These are phyloP conservation scores for Eretmocerus hayati DNA, from an alignment of 2,888 invertebrate genomes.

Conservation along the genomic window DNA sequence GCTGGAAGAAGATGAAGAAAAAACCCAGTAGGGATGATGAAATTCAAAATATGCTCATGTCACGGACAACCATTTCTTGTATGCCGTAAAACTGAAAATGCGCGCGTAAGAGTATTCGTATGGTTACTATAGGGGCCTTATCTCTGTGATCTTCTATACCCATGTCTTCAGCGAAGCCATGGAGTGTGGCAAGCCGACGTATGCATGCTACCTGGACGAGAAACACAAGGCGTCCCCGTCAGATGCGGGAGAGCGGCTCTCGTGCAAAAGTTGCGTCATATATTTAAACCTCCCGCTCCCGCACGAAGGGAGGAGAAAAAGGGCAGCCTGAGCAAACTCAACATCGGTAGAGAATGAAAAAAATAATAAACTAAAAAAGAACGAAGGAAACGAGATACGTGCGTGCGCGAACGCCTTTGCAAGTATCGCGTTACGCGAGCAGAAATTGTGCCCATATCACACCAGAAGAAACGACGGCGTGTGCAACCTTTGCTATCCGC, in stretches of 20 bases:
- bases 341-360: conserved; percentile 1
- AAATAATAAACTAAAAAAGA: neutral
- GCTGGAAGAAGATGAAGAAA: too few species aligned
- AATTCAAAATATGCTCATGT: too few species aligned
- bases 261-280: too few species aligned
- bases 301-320: neutral
- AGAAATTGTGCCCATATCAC: too few species aligned
- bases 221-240: neutral
- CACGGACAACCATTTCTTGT: too few species aligned
- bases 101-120: neutral
- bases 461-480: too few species aligned
- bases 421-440: conserved; percentile 26
- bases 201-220: neutral
- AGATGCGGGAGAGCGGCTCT: too few species aligned
- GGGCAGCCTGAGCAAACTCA: conserved; percentile 2
- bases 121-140: conserved; percentile 11
- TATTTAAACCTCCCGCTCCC: neutral
- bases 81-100: conserved; percentile 22
- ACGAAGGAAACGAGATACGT: conserved; percentile 19
- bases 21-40: too few species aligned
- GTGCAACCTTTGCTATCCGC: too few species aligned
- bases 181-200: neutral
- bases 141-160: conserved; percentile 17
- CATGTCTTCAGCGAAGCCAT: neutral
- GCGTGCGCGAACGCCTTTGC: conserved; percentile 4